These are phyloP conservation scores for Cyphotilapia sp. DNA, from an alignment of 2,113 vertebrate genomes.

Conservation along the genomic window DNA sequence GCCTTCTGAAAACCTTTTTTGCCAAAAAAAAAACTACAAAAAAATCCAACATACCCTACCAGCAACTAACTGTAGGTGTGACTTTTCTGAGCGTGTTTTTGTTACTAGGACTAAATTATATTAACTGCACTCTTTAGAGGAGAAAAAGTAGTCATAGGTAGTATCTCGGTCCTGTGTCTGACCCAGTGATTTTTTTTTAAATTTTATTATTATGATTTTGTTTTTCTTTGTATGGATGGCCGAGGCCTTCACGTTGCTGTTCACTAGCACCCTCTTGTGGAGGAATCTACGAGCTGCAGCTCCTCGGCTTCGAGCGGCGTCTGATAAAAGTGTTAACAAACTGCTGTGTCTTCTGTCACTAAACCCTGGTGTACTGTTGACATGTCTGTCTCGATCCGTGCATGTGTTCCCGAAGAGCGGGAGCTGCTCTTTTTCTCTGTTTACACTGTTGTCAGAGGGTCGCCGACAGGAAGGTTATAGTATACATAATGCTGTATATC, in stretches of 20 bases:
- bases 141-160: slow-evolving; percentile 41
- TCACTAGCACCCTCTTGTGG: slow-evolving; percentile 53
- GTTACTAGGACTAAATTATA: slow-evolving; percentile 52
- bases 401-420: slow-evolving; percentile 55
- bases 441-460: slow-evolving; percentile 41
- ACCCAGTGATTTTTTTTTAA: background rate
- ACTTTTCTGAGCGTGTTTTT: slow-evolving; percentile 51
- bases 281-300: slow-evolving; percentile 23
- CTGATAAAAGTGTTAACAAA: background rate
- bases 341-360: slow-evolving; percentile 22
- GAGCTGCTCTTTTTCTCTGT: slow-evolving; percentile 40
- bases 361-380: slow-evolving; percentile 16
- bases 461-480: slow-evolving; percentile 7
- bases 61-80: slow-evolving; percentile 64
- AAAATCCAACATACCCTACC: slow-evolving; percentile 42
- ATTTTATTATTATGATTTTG: background rate
- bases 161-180: slow-evolving; percentile 39
- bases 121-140: slow-evolving; percentile 54
- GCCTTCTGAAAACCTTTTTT: slow-evolving; percentile 62
- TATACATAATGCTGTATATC: slow-evolving; percentile 32
- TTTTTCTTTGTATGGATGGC: slow-evolving; percentile 18
- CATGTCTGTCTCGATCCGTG: slow-evolving; percentile 31
- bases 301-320: background rate
- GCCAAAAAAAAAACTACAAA: slow-evolving; percentile 61
- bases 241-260: slow-evolving; percentile 34